A percentile compares a stretch with the other conserved stretches of the same genome.
Evolutionary conservation across 2,113 vertebrate species (phyloP).

Genomic region (Engraulis encrasicolus): DNA sequence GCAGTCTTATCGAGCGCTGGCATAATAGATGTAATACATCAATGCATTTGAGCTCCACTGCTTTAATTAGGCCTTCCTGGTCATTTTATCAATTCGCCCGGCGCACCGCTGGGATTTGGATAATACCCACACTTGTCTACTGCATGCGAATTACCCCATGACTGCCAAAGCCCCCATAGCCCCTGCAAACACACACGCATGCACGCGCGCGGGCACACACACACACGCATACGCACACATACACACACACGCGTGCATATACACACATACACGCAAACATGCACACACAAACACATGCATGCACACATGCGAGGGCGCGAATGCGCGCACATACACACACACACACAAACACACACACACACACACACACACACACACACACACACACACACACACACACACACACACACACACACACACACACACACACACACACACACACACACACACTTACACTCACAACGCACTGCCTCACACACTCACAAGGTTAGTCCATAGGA

Average conservation of each 20-base stretch:
- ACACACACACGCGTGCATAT: not conserved
- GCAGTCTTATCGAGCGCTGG: slow-evolving; percentile 93
- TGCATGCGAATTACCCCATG: slow-evolving; percentile 85
- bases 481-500: slow-evolving; percentile 71
- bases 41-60: slow-evolving; percentile 98
- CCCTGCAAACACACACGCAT: slow-evolving; percentile 10
- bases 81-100: slow-evolving; percentile 92
- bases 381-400: slow-evolving; percentile 17
- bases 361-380: slow-evolving; percentile 43
- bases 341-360: slow-evolving; percentile 20
- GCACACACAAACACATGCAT: not conserved
- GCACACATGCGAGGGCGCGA: no score
- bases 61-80: slow-evolving; percentile 98
- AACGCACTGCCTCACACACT: slow-evolving; percentile 15
- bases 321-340: no score
- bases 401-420: not conserved
- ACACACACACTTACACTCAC: not conserved
- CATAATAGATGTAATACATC: slow-evolving; percentile 99
- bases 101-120: slow-evolving; percentile 82
- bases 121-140: slow-evolving; percentile 79
- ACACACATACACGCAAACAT: no score
- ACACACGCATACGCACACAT: not conserved
- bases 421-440: not conserved
- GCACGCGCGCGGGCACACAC: no score
- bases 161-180: slow-evolving; percentile 56